phyloP scores from a whole-genome alignment of 92 coral and sea anemone genomes.

The Galaxea fascicularis region DNA sequence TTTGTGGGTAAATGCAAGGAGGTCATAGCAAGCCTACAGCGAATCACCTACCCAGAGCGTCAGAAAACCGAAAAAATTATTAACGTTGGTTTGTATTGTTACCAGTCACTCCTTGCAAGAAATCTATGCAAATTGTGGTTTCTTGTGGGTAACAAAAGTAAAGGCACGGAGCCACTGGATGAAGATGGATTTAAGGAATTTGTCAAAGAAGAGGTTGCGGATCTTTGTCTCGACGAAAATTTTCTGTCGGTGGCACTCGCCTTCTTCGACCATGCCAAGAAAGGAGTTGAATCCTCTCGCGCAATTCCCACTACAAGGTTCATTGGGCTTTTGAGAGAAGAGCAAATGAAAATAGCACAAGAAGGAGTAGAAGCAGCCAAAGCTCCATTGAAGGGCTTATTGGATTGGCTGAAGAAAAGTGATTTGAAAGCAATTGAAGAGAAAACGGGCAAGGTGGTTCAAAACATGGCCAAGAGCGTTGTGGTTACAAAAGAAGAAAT shows the following conservation, averaged over 20 bases:
- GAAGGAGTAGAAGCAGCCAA: neutral
- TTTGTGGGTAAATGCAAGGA: constrained; percentile 64
- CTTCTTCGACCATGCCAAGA: constrained; percentile 43
- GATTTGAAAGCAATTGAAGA: constrained; percentile 20
- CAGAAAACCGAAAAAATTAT: constrained; percentile 15
- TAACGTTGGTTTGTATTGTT: constrained; percentile 44
- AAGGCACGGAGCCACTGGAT: constrained; percentile 2
- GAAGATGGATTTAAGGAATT: constrained; percentile 59
- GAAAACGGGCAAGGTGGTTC: constrained; percentile 21
- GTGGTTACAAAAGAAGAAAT: constrained; percentile 32
- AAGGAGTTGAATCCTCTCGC: constrained; percentile 33
- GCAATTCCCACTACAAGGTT: constrained; percentile 45
- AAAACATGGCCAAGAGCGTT: neutral
- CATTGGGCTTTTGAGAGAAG: constrained; percentile 46
- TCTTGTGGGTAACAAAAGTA: constrained; percentile 19
- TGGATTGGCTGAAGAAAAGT: constrained; percentile 26
- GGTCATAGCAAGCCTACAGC: constrained; percentile 39
- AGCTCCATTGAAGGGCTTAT: neutral
- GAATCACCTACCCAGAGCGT: neutral
- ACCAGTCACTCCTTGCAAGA: constrained; percentile 79
- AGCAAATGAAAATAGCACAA: constrained; percentile 33
- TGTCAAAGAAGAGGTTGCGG: constrained; percentile 29
- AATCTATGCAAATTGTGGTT: constrained; percentile 58
- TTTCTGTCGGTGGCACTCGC: constrained; percentile 25
- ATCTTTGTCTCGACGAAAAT: constrained; percentile 40